Base-by-base conservation (phyloP, 2,888 invertebrate species). In the Copidosoma aretas region DNA sequence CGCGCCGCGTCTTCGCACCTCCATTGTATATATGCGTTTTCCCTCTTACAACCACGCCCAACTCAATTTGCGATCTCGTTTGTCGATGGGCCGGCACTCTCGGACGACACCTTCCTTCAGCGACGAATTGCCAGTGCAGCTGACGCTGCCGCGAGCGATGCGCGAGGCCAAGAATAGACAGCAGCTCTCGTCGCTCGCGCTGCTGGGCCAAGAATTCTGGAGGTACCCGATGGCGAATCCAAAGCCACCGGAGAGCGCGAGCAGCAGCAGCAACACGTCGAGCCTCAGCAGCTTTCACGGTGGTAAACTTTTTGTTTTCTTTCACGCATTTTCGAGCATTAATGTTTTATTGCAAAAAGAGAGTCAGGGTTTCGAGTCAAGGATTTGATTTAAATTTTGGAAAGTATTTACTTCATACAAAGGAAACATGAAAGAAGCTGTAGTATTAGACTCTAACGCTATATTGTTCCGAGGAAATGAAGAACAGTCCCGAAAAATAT, bases 121-220 rank as follows among this genome's bases (percentile, higher is more conserved):
- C 85, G 96, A 96, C 84, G 97, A 97, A 86, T 86, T 97, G 79
- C 97, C 97, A 71, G 95, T 95, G 65, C 93, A 93, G 85, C 87
- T 98, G 76, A 90, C 90, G 75, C 86, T 97, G 78, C 96, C 97
- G 54, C 89, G 91, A 75, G 91, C 94, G 41, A 90, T 97, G 76
- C 89, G 93, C 63, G 93, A 94, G 75, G 95, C 95, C 60, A 93
- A 91, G 82, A 94, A 94, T 79, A 90, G 95, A 53, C 94, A 95
- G 82, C 94, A 96, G 81, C 88, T 98, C 59, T 92, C 93, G 60
- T 95, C 96, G 1, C 86, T 97, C 64, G 95, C 97, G 10, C 87
- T 97, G 73, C 86, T 98, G 60, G 97, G 97, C 41, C 94, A 94
- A 83, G 93, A 93, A 82, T 93, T 92, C 84, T 93, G 93, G 93